phyloP scores from a whole-genome alignment of 2,888 invertebrate species.

The Andrena flavipes region DNA sequence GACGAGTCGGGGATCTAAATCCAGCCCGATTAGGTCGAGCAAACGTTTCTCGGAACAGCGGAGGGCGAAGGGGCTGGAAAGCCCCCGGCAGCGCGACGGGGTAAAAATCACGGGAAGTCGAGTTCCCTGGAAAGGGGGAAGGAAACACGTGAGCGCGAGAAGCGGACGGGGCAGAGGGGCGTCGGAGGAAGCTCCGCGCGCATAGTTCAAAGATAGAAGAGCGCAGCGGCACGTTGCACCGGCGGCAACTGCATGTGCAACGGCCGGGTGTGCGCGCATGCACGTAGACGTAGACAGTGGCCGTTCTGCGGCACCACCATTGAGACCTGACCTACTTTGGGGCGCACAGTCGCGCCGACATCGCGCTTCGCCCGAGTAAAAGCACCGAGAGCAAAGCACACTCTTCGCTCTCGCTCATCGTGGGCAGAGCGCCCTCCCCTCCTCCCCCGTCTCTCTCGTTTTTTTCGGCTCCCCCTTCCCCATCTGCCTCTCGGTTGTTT shows the following conservation, averaged over 20 bases:
- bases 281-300: constrained; percentile 49
- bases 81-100: background rate
- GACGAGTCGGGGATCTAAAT: background rate
- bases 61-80: background rate
- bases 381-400: constrained; percentile 62
- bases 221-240: constrained; percentile 45
- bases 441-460: constrained; percentile 11
- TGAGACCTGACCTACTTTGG: constrained; percentile 76
- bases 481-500: background rate
- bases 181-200: constrained; percentile 55
- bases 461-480: constrained; percentile 14
- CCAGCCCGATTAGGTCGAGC: background rate
- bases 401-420: constrained; percentile 34
- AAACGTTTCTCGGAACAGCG: background rate
- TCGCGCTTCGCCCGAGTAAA: constrained; percentile 68
- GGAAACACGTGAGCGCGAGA: constrained; percentile 21
- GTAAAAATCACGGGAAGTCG: constrained; percentile 9
- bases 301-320: constrained; percentile 66
- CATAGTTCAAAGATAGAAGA: constrained; percentile 74
- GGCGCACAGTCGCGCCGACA: constrained; percentile 71
- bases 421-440: constrained; percentile 37
- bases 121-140: constrained; percentile 13
- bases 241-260: constrained; percentile 57
- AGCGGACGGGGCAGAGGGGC: constrained; percentile 27
- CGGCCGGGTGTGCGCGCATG: constrained; percentile 38